Percentiles rank a stretch among this genome's conserved stretches.
Conservation (phyloP, 1,140 invertebrate species). For the Drosophila punjabiensis region DNA sequence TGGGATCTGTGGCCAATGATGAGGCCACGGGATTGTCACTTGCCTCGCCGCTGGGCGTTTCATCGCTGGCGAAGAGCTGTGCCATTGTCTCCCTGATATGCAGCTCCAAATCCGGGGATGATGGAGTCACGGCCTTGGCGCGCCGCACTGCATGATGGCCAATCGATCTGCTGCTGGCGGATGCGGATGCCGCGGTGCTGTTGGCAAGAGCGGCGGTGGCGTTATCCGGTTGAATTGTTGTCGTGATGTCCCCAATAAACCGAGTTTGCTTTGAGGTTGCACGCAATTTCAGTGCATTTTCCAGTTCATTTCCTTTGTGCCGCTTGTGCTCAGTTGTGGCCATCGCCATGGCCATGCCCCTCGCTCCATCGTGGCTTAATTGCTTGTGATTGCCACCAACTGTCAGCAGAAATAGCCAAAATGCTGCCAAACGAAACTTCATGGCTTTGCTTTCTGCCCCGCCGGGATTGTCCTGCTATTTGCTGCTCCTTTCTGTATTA, state of each 20-base stretch:
- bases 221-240: constrained; percentile 49
- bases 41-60: constrained; percentile 18
- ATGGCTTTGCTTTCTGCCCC: constrained; percentile 49
- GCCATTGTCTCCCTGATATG: constrained; percentile 60
- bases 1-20: constrained; percentile 35
- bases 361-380: constrained; percentile 63
- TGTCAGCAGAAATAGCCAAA: constrained; percentile 82
- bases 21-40: constrained; percentile 34
- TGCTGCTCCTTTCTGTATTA: constrained; percentile 58
- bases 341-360: constrained; percentile 21
- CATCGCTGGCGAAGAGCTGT: constrained; percentile 52
- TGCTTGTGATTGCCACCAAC: constrained; percentile 70
- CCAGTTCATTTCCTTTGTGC: constrained; percentile 71
- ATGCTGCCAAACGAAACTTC: constrained; percentile 71
- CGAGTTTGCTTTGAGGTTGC: constrained; percentile 55
- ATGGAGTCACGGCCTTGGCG: constrained; percentile 40
- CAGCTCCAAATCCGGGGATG: constrained; percentile 42
- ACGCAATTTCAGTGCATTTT: constrained; percentile 71
- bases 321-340: constrained; percentile 39
- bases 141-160: constrained; percentile 42
- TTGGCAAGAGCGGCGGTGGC: constrained; percentile 10
- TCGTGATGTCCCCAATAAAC: constrained; percentile 67
- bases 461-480: constrained; percentile 1
- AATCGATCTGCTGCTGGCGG: constrained; percentile 56
- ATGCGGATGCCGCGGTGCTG: background rate